A percentile compares a stretch with the other conserved stretches of the same genome.
Conservation (phyloP, 2,888 invertebrate genomes). For the Frankliniella intonsa region DNA sequence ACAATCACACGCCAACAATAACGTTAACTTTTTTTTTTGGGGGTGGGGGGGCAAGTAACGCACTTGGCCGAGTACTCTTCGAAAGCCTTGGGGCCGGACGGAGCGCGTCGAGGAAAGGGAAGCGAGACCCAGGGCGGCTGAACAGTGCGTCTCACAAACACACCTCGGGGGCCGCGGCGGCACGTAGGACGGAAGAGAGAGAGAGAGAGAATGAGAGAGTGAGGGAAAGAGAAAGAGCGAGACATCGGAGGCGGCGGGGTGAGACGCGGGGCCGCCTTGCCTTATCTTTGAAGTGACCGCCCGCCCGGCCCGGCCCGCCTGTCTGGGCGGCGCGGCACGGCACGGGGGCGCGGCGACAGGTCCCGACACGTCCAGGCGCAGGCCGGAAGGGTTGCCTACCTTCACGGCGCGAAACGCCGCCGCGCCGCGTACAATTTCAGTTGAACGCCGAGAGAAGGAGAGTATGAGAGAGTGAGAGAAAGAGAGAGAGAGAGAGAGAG, state of each 20-base stretch:
- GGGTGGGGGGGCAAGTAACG: too few relatives aligned
- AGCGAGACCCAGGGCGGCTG: too few relatives aligned
- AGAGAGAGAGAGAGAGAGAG: neutral
- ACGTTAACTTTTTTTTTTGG: too few relatives aligned
- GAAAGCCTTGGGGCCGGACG: too few relatives aligned
- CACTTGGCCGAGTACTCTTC: too few relatives aligned
- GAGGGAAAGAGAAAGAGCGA: neutral
- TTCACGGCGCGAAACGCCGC: too few relatives aligned
- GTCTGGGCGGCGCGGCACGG: neutral
- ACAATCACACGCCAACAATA: too few relatives aligned
- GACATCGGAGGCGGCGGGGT: neutral
- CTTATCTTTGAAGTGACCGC: neutral
- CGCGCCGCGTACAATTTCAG: neutral
- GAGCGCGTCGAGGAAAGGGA: too few relatives aligned
- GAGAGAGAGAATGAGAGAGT: neutral
- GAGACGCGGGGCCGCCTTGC: neutral
- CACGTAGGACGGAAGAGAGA: neutral
- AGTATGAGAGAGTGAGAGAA: neutral
- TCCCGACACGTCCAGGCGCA: neutral
- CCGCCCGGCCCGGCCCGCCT: neutral
- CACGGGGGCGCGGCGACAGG: neutral
- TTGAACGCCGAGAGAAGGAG: neutral
- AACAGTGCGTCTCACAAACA: too few relatives aligned
- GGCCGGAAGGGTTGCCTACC: too few relatives aligned
- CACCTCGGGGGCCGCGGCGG: neutral